Evolutionary conservation across 2,797 vertebrate species (phyloP), one percentile per base, ranked within the genome.

Genomic region (Liasis olivaceus): DNA sequence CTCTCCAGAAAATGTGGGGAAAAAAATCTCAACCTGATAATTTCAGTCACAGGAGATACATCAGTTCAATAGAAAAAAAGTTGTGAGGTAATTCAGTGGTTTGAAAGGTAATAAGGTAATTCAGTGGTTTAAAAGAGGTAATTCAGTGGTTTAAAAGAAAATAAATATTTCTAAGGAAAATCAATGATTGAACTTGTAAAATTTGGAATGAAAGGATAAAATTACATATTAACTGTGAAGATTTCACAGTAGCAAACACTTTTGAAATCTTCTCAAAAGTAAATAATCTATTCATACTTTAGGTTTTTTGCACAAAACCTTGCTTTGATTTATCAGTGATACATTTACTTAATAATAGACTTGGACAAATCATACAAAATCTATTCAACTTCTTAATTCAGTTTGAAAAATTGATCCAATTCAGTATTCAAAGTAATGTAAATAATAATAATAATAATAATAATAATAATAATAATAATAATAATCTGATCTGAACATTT

Each of bases 121-220:
- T 77, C 69, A 77, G 1, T 0, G 0, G 0, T 56, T 42, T 14
- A 31, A 20, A 42, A 42, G 42, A 42, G 42, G 42, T 77, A 42
- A 77, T 42, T 77, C 69, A 77, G 1, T 0, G 0, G 0, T 56
- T 42, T 14, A 31, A 20, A 26, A 47, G 51, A 12, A 90, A 51
- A 89, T 31, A 36, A 54, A n/a, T 0, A 0, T 0, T 0, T 88
- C 0, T 28, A 4, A 7, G 77, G 0, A 51, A 0, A 24, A n/a
- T 12, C 31, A 60, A 2, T 72, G 0, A 3, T 47, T 64, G 91
- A 92, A 91, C 3, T 26, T 47, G 17, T 85, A 92, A 91, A 11
- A 86, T 4, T 90, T 59, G 62, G 0, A 0, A 77, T 58, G 58
- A 26, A 66, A 86, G 89, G 85, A 54, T 0, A 66, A 54, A 0